phyloP scores from a whole-genome alignment of 2,888 invertebrate species.

The Eledona agricola region DNA sequence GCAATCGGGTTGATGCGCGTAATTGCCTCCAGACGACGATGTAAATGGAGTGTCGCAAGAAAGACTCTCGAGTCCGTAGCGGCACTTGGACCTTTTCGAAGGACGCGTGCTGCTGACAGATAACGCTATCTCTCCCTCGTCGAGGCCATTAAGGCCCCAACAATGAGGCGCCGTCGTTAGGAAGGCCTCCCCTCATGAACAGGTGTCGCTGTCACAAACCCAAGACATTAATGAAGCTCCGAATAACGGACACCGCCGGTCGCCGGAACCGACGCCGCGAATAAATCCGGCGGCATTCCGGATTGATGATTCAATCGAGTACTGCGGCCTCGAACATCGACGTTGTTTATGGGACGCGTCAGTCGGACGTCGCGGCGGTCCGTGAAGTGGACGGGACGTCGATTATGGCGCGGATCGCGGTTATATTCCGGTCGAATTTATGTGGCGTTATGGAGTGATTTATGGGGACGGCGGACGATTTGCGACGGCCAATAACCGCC shows the following conservation, averaged over 20 bases:
- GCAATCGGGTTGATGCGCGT: too few relatives aligned
- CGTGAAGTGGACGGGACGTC: slow-evolving; percentile 55
- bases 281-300: slow-evolving; percentile 46
- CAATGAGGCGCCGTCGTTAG: slow-evolving; percentile 58
- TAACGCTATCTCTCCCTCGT: slow-evolving; percentile 58
- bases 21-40: too few relatives aligned
- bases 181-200: slow-evolving; percentile 53
- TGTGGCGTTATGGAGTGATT: slow-evolving; percentile 59
- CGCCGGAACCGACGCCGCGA: slow-evolving; percentile 42
- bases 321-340: slow-evolving; percentile 53
- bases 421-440: slow-evolving; percentile 53
- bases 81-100: slow-evolving; percentile 49
- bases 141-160: slow-evolving; percentile 57
- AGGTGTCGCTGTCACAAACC: slow-evolving; percentile 59
- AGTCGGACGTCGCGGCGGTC: slow-evolving; percentile 53
- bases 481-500: slow-evolving; percentile 39
- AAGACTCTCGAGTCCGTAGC: slow-evolving; percentile 38
- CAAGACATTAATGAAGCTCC: slow-evolving; percentile 51
- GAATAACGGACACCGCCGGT: slow-evolving; percentile 43
- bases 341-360: slow-evolving; percentile 56
- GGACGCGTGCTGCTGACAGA: slow-evolving; percentile 60
- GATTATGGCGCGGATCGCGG: slow-evolving; percentile 50
- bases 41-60: too few relatives aligned
- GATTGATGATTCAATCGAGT: slow-evolving; percentile 59
- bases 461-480: slow-evolving; percentile 56